Evolutionary conservation across 2,888 invertebrate species (phyloP), one percentile per base, ranked within the genome.

Genomic region (Eupelmus urozonus): DNA sequence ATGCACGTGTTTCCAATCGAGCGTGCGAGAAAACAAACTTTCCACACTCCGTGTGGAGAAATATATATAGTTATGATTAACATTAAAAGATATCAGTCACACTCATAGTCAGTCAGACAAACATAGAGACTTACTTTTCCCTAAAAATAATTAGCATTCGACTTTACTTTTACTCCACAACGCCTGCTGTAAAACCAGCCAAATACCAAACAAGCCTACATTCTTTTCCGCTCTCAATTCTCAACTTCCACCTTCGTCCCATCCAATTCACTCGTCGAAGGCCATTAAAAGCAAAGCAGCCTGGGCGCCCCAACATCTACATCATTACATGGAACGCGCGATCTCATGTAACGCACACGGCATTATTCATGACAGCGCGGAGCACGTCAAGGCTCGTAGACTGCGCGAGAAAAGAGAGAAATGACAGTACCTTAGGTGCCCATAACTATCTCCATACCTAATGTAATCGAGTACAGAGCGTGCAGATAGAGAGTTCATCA

Each of bases 401-500:
- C 34, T 34, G 1, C 1, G 4, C 34, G 34, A 16, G 9, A 20
- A 34, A 13, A 18, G 20, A 62, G 13, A 62, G 23, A 62, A 40
- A 62, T 40, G 13, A 27, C 13, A 49, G 53, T 1, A 76, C 49
- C 70, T 71, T 72, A 63, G 62, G 27, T 72, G 77, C 63, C 55
- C 73, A 69, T 66, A 75, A 78, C 80, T 79, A 85, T 85, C 82
- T 85, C 83, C 85, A 85, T 86, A 85, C 82, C 82, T 82, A 85
- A 86, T 86, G 85, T 83, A 86, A 85, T 86, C 84, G 80, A 79
- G 57, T 40, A 42, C 23, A 55, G 23, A 23, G 40, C 20, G 16
- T 11, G 23, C 18, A 20, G 29, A n/a, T 0, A 25, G 0, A 55
- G 84, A 82, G 82, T 85, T 86, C 85, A 85, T 86, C 85, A 85